Base-by-base conservation (phyloP, 92 coral and sea anemone genomes). In the Galaxea fascicularis region DNA sequence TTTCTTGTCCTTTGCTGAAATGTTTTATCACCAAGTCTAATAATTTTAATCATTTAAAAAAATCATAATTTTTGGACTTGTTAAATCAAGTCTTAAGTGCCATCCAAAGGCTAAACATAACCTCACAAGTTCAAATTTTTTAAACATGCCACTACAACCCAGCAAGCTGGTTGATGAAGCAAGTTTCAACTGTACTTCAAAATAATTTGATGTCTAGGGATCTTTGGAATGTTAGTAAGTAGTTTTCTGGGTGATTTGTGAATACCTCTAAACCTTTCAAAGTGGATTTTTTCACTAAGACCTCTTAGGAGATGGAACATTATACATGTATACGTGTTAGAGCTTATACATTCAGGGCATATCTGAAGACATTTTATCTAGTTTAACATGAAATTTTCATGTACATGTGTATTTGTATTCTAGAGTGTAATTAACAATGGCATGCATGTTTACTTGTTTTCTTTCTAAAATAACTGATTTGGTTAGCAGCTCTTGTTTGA, bases 181-280 rank as follows among this genome's bases (percentile, higher is more conserved):
- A n/a, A n/a, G n/a, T n/a, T 16, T 8, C 24, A n/a, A 57, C n/a
- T 57, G 63, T 57, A 14, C 63, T 57, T 21, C 63, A 57, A 57
- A 57, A 57, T 17, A 57, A 57, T 1, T 20, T 18, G 21, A 29
- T 11, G 70, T 28, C 41, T 25, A 65, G 41, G 9, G 14, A 65
- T 65, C 70, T 65, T 65, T 65, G 70, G 70, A 65, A 65, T 65
- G n/a, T 65, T 27, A 65, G 12, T 27, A 11, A 65, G 41, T 65
- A 14, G 70, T 65, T 65, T 65, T 65, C 4, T 65, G 41, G 62
- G 15, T 65, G 70, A 27, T 29, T 10, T 27, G 31, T 65, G 70
- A 27, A 65, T 10, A 15, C 44, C 18, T 65, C 18, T 28, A 8
- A 29, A 65, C 14, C 30, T 60, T 1, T 22, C 4, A 8, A 25